These are phyloP conservation scores for Pollenia angustigena DNA, from an alignment of 2,888 invertebrate genomes.

Conservation along the genomic window DNA sequence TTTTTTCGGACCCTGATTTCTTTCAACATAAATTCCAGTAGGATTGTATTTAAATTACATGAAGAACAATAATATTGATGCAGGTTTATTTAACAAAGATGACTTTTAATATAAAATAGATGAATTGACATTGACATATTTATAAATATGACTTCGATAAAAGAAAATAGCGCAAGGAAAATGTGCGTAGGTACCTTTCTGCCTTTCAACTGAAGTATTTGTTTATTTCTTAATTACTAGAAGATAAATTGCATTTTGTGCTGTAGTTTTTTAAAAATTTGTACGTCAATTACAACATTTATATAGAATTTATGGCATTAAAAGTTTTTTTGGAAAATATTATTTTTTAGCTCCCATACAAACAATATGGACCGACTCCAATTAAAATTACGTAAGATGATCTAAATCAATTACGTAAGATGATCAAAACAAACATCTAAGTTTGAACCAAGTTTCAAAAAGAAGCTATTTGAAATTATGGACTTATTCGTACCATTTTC, in stretches of 20 bases:
- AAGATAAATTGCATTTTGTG: background rate
- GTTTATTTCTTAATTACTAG: background rate
- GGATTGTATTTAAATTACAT: slow-evolving; percentile 17
- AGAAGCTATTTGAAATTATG: no score
- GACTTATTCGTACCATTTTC: no score
- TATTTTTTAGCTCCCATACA: no score
- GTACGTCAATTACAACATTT: no score
- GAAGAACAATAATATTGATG: background rate
- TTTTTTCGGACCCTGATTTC: background rate
- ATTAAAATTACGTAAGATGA: no score
- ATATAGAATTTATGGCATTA: no score
- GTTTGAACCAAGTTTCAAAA: no score
- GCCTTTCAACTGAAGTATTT: background rate
- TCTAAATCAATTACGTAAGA: no score
- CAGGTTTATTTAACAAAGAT: background rate
- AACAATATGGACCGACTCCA: no score
- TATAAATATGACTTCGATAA: slow-evolving; percentile 1
- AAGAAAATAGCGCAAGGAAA: background rate
- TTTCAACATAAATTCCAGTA: slow-evolving; percentile 8
- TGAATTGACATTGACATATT: slow-evolving; percentile 52
- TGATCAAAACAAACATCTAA: no score
- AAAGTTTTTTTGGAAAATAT: no score
- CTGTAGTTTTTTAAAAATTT: no score
- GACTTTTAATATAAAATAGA: slow-evolving; percentile 11
- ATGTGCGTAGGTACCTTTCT: background rate